A percentile compares a stretch with the other conserved stretches of the same genome.
Evolutionary conservation across 2,113 vertebrate genomes (phyloP).

Genomic region (Nothoprocta perdicaria): DNA sequence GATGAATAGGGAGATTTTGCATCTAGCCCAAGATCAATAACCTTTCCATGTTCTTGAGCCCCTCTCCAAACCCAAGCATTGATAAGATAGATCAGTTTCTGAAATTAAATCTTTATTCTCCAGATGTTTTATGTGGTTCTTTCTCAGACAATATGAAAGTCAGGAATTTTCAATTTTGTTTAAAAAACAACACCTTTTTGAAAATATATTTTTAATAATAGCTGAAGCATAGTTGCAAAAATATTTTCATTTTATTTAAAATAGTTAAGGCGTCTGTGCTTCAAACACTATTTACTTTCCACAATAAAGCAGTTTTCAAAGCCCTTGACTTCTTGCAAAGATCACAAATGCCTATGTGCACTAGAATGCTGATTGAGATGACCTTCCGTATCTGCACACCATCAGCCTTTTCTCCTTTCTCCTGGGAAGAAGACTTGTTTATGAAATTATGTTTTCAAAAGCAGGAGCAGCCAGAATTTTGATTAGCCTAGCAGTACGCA

Average conservation of each 20-base stretch:
- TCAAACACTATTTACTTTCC: not conserved
- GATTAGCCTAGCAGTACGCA: not conserved
- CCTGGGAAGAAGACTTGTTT: conserved; percentile 40
- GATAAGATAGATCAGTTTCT: not conserved
- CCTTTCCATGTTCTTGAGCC: not conserved
- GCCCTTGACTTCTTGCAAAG: not conserved
- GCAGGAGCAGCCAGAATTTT: conserved; percentile 29
- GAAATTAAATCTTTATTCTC: not conserved
- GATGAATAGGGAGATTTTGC: not conserved
- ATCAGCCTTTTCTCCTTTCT: conserved; percentile 42
- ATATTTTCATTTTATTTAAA: conserved; percentile 15
- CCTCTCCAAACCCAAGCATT: not conserved
- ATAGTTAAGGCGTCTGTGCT: not conserved
- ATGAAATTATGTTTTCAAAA: conserved; percentile 51
- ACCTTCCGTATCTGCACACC: conserved; percentile 17
- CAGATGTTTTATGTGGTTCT: not conserved
- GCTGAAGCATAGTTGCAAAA: not conserved
- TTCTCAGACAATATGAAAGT: not conserved
- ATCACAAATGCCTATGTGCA: not conserved
- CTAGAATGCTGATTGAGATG: conserved; percentile 37
- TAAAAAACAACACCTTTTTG: conserved; percentile 14
- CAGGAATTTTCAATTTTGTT: not conserved
- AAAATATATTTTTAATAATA: conserved; percentile 43
- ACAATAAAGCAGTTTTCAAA: not conserved
- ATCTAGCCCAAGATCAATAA: not conserved